A percentile compares a stretch with the other conserved stretches of the same genome.
Evolutionary conservation across 2,113 vertebrate species (phyloP).

Genomic region (Numida meleagris): DNA sequence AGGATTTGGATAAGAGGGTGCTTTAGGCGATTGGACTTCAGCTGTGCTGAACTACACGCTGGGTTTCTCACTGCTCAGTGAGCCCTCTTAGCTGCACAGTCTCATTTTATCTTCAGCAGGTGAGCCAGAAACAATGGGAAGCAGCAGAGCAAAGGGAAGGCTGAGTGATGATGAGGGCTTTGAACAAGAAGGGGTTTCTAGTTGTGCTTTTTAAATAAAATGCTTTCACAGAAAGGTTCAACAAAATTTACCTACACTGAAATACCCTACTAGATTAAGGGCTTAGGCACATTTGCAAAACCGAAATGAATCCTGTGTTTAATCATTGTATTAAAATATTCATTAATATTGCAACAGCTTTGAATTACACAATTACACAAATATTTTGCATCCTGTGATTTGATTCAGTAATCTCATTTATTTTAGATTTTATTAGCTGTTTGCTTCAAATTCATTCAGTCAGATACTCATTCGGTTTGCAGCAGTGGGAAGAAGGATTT

Average conservation of each 20-base stretch:
- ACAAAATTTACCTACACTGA: slow-evolving; percentile 10
- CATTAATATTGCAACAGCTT: slow-evolving; percentile 58
- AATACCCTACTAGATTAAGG: slow-evolving; percentile 45
- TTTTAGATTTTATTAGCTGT: slow-evolving; percentile 61
- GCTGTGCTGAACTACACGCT: background rate
- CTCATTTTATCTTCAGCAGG: background rate
- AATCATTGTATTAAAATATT: slow-evolving; percentile 54
- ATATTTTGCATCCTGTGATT: slow-evolving; percentile 53
- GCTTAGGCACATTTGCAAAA: slow-evolving; percentile 54
- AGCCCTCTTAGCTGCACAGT: background rate
- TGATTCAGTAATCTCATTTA: slow-evolving; percentile 50
- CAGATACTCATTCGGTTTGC: slow-evolving; percentile 30
- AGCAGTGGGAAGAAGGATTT: slow-evolving; percentile 33
- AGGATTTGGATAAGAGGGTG: background rate
- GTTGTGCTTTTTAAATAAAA: slow-evolving; percentile 20
- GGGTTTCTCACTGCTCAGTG: background rate
- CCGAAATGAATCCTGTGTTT: slow-evolving; percentile 53
- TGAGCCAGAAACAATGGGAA: background rate
- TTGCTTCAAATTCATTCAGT: slow-evolving; percentile 40
- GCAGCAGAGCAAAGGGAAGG: slow-evolving; percentile 2
- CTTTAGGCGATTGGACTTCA: slow-evolving; percentile 3
- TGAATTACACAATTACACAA: slow-evolving; percentile 68
- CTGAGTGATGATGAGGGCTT: background rate
- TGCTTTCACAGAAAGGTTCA: slow-evolving; percentile 18
- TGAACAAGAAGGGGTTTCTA: background rate